phyloP scores from a whole-genome alignment of 1,140 invertebrate genomes.

The Brachionus paranguensis region DNA sequence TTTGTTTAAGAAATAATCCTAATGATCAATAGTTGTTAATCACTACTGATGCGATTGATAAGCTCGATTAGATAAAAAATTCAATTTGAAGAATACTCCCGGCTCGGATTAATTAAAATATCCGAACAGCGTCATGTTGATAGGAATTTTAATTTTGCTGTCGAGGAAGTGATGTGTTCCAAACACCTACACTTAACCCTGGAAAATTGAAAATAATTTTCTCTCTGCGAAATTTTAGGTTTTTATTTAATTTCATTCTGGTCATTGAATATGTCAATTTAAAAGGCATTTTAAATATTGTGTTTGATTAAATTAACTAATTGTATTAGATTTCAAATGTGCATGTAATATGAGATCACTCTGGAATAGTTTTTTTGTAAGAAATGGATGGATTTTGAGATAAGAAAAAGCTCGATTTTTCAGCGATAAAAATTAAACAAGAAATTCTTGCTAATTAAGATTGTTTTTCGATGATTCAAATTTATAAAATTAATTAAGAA shows the following conservation, averaged over 20 bases:
- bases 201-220: background rate
- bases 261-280: background rate
- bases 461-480: background rate
- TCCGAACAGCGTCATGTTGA: background rate
- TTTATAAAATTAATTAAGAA: background rate
- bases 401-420: background rate
- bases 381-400: background rate
- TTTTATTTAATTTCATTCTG: background rate
- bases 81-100: background rate
- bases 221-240: background rate
- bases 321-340: background rate
- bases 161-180: background rate
- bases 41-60: conserved; percentile 5
- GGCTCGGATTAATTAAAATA: background rate
- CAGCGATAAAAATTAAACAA: background rate
- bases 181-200: background rate
- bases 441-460: background rate
- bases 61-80: conserved; percentile 10
- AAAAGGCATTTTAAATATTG: background rate
- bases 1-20: background rate
- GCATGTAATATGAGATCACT: background rate
- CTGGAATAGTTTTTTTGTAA: background rate
- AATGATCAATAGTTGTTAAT: background rate
- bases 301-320: background rate
- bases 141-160: background rate